Conservation (phyloP, 2,797 vertebrate genomes). For the Takifugu ocellatus region DNA sequence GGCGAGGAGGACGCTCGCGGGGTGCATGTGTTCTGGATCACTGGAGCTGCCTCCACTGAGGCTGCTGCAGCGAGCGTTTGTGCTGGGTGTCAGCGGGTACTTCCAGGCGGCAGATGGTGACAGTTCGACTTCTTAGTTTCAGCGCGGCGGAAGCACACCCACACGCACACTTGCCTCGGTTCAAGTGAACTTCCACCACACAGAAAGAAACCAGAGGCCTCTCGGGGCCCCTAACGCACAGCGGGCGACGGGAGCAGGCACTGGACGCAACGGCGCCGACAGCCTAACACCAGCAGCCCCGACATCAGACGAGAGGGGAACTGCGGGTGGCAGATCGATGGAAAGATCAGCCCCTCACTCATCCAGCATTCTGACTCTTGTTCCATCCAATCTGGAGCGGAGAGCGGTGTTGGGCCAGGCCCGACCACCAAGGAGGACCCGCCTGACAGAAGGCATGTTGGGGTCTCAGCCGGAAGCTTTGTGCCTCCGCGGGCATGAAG, state of each 20-base stretch:
- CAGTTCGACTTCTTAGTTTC: conserved; percentile 42
- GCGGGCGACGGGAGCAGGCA: not conserved
- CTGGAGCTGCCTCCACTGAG: conserved; percentile 16
- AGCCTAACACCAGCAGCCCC: conserved; percentile 35
- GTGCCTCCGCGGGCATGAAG: conserved; percentile 13
- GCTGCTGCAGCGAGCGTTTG: conserved; percentile 40
- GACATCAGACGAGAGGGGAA: conserved; percentile 64
- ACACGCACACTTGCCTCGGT: not conserved
- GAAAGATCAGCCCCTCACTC: conserved; percentile 49
- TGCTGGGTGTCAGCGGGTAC: conserved; percentile 49
- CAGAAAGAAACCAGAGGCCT: conserved; percentile 2
- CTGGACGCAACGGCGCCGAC: conserved; percentile 20
- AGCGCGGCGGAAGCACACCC: conserved; percentile 8
- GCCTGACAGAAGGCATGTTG: conserved; percentile 7
- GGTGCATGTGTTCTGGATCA: conserved; percentile 31
- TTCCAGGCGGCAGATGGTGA: conserved; percentile 58
- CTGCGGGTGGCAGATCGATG: conserved; percentile 71
- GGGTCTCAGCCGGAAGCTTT: conserved; percentile 22
- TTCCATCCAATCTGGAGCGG: conserved; percentile 32
- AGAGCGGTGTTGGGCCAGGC: conserved; percentile 23
- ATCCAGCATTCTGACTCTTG: conserved; percentile 43
- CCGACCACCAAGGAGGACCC: conserved; percentile 32
- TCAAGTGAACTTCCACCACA: not conserved
- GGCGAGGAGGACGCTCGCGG: conserved; percentile 9
- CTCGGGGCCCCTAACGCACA: not conserved